Conservation (phyloP, 2,113 vertebrate species). For the Calidris pygmaea region DNA sequence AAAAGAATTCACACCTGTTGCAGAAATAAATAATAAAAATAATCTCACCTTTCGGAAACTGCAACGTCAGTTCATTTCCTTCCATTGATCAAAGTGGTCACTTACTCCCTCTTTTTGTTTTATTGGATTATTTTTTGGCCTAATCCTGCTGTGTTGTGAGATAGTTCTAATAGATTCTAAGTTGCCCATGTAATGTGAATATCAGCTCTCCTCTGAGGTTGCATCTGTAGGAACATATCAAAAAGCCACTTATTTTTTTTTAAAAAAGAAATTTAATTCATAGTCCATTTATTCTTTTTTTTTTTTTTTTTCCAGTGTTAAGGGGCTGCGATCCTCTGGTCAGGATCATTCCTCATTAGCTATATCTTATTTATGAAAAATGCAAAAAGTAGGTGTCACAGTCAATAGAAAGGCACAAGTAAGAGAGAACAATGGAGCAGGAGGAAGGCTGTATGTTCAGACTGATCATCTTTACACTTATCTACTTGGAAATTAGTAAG, state of each 20-base stretch:
- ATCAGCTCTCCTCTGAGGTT: not conserved
- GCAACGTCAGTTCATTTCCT: not conserved
- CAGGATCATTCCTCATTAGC: not conserved
- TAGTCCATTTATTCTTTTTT: not conserved
- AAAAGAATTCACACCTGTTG: not conserved
- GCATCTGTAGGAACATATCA: not conserved
- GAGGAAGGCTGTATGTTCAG: not conserved
- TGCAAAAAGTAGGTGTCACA: not conserved
- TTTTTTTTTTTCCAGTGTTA: not conserved
- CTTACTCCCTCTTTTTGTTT: not conserved
- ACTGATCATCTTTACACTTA: not conserved
- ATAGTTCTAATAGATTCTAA: not conserved
- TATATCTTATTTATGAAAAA: not conserved
- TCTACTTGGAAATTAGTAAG: not conserved
- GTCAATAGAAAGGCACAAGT: not conserved
- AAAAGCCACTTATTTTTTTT: not conserved
- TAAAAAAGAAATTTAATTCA: not conserved
- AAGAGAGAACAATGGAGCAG: not conserved
- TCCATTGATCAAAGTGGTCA: not conserved
- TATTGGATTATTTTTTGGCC: not conserved
- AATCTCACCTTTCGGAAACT: not conserved
- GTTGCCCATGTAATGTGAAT: not conserved
- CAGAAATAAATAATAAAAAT: constrained; percentile 9
- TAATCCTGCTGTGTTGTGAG: not conserved
- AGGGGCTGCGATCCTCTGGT: not conserved